Evolutionary conservation across 2,888 invertebrate genomes (phyloP).

Genomic region (Notodonta dromedarius): DNA sequence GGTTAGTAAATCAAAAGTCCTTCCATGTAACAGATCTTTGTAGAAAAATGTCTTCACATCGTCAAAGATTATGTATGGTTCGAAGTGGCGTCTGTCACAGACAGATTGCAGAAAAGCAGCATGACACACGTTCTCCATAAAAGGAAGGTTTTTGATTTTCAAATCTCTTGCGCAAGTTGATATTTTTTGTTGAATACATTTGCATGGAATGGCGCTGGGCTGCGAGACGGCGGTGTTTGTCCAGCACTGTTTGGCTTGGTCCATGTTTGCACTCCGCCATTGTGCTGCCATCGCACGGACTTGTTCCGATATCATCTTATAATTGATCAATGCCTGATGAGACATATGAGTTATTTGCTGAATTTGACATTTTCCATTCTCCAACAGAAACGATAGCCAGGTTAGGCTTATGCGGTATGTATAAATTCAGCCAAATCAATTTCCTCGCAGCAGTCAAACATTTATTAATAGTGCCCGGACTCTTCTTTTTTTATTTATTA

Average conservation of each 20-base stretch:
- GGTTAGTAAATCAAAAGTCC: neutral
- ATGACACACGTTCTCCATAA: conserved; percentile 42
- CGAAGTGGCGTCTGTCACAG: neutral
- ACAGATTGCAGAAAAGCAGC: neutral
- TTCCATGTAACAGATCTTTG: neutral
- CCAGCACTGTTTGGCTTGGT: conserved; percentile 62
- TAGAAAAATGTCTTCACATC: too few species aligned
- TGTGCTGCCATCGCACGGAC: conserved; percentile 48
- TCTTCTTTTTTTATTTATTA: neutral
- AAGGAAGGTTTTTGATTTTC: conserved; percentile 46
- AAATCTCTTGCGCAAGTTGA: conserved; percentile 37
- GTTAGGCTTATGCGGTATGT: neutral
- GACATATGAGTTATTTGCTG: neutral
- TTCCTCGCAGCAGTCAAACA: too few species aligned
- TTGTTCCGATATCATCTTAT: conserved; percentile 35
- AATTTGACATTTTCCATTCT: neutral
- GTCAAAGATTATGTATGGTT: too few species aligned
- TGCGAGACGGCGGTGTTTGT: conserved; percentile 59
- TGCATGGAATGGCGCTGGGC: conserved; percentile 54
- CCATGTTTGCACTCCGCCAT: conserved; percentile 65
- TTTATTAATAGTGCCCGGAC: too few species aligned
- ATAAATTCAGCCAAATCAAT: neutral
- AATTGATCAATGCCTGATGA: conserved; percentile 18
- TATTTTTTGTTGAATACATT: conserved; percentile 58
- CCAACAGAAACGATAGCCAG: too few species aligned